Conservation (phyloP, 2,113 vertebrate genomes). For the Anarhynchus alexandrinus region DNA sequence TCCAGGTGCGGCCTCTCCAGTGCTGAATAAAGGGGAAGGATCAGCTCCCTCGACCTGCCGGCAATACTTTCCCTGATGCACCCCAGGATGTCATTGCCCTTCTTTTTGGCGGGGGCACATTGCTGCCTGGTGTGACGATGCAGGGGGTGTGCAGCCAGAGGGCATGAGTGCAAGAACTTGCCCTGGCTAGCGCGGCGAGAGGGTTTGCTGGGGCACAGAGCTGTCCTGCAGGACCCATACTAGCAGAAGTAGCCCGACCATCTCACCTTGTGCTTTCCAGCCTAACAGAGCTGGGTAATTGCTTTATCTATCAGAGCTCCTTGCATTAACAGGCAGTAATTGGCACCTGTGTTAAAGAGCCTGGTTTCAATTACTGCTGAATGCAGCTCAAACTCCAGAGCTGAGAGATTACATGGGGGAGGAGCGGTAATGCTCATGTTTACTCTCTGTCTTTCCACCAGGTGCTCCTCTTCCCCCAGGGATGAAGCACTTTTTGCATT, state of each 20-base stretch:
- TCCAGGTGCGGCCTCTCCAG: neutral
- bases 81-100: accelerated
- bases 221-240: neutral
- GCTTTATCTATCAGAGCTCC: slow-evolving; percentile 17
- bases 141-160: neutral
- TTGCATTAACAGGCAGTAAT: slow-evolving; percentile 14
- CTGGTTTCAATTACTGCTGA: slow-evolving; percentile 34
- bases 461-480: slow-evolving; percentile 48
- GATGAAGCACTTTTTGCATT: neutral
- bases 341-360: slow-evolving; percentile 31
- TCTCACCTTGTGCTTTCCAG: neutral
- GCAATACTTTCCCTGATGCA: neutral
- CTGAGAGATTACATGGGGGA: neutral
- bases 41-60: neutral
- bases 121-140: neutral
- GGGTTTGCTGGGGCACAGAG: neutral
- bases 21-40: neutral
- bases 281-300: neutral
- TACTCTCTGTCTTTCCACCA: slow-evolving; percentile 27
- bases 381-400: neutral
- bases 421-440: neutral
- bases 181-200: neutral
- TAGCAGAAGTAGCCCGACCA: neutral
- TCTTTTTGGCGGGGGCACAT: accelerated
- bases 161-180: neutral